Evolutionary conservation across 2,797 vertebrate genomes (phyloP), one percentile per base, ranked within the genome.

Genomic region (Clarias fuscus): DNA sequence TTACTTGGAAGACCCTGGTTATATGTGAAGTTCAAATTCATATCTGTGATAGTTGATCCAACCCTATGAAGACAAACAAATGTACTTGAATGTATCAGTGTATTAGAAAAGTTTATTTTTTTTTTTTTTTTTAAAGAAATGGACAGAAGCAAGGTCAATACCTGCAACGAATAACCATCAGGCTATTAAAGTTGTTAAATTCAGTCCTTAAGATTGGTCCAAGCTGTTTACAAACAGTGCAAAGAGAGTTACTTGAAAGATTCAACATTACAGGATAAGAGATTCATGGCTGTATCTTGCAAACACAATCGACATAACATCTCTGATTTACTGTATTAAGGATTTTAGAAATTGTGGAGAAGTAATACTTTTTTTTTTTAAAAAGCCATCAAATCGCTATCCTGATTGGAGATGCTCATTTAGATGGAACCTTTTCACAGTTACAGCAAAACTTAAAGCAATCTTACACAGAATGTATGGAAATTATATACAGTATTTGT

Each of bases 11-110:
- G 3, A 18, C 4, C 20, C 14, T 3, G 17, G 0, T 1, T 3
- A 24, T 72, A 5, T 8, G 5, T 48, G 10, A 59, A 87, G 1
- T 14, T 0, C n/a, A 85, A 67, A 68, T 43, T 6, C 24, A 88
- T n/a, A 7, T 70, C 48, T 68, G 75, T 84, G 67, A 87, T 80
- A 30, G 84, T 81, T 40, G 88, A 89, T 68, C 88, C 88, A 15
- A 5, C 0, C 48, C 88, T 89, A 68, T 43, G n/a, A 18, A 40
- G 2, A 67, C 3, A 43, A 43, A 43, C 40, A 20, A 11, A 56
- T 27, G 37, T 13, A 70, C 61, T 33, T 43, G 68, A 10, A 59
- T 40, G 4, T 4, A 43, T 43, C 37, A 43, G 1, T 3, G 2
- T 58, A 75, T 56, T 7, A 76, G 43, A 5, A 53, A 76, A 70